A percentile compares a stretch with the other conserved stretches of the same genome.
These are phyloP conservation scores for Oncorhynchus gorbuscha DNA, from an alignment of 2,113 vertebrate species.

Conservation along the genomic window DNA sequence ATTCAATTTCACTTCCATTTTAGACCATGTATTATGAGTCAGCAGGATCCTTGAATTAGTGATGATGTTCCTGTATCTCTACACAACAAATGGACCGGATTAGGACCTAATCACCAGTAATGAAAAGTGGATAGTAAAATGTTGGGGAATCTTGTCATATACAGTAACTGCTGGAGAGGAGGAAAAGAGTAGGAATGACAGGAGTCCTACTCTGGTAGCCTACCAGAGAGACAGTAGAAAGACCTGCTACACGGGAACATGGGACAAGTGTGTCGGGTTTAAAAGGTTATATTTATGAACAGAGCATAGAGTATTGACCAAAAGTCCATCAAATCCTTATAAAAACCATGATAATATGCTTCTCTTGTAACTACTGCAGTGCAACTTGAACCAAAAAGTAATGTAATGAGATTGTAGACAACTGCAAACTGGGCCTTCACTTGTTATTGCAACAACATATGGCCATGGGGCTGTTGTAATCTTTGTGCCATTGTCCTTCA, in stretches of 20 bases:
- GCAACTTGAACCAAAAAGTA: not conserved
- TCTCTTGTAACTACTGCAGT: not conserved
- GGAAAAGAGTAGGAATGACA: too few relatives aligned
- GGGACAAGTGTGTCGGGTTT: not conserved
- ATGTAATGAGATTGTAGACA: not conserved
- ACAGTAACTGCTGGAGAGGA: too few relatives aligned
- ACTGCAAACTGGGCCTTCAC: not conserved
- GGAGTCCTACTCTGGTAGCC: too few relatives aligned
- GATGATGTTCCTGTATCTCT: too few relatives aligned
- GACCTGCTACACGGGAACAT: not conserved
- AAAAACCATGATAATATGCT: not conserved
- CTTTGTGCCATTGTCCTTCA: not conserved
- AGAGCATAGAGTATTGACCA: not conserved
- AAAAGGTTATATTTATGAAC: not conserved
- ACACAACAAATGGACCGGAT: too few relatives aligned
- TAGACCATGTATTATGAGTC: too few relatives aligned
- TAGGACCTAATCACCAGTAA: too few relatives aligned
- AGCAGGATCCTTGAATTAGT: too few relatives aligned
- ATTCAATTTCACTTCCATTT: too few relatives aligned
- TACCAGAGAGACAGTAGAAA: too few relatives aligned
- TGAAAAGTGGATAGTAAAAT: too few relatives aligned
- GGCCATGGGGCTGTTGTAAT: not conserved
- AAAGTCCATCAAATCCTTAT: not conserved
- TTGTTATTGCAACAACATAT: constrained; percentile 1
- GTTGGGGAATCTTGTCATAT: too few relatives aligned